These are phyloP conservation scores for Peromyscus leucopus DNA, from an alignment of 2,113 vertebrate species.

Conservation along the genomic window DNA sequence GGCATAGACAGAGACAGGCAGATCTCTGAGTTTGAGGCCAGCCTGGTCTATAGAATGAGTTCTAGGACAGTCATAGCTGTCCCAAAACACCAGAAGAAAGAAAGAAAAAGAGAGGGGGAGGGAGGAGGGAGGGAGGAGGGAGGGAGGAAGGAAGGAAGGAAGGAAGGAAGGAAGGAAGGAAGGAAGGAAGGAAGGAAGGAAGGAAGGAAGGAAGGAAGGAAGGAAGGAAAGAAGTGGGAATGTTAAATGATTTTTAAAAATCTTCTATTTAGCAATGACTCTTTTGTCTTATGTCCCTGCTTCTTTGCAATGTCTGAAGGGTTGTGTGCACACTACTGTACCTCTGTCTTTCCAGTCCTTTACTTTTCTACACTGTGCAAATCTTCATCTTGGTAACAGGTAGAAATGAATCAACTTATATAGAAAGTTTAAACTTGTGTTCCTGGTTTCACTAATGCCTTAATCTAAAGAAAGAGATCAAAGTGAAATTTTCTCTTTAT, in stretches of 20 bases:
- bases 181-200: no score
- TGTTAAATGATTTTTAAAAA: neutral
- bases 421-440: neutral
- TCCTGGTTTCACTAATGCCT: neutral
- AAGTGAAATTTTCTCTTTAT: conserved; percentile 33
- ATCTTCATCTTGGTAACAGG: neutral
- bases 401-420: neutral
- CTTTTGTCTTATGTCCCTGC: neutral
- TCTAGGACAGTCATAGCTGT: neutral
- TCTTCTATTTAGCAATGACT: no score
- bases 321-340: neutral
- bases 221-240: no score
- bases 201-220: no score
- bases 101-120: no score
- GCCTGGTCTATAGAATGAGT: neutral
- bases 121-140: no score
- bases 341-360: neutral
- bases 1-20: no score
- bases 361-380: neutral
- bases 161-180: no score
- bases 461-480: conserved; percentile 9
- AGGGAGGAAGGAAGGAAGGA: no score
- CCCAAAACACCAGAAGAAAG: no score
- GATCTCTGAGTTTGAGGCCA: neutral
- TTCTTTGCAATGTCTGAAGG: neutral